A percentile compares a stretch with the other conserved stretches of the same genome.
Conservation (phyloP, 2,797 vertebrate genomes). For the Danio choprae region DNA sequence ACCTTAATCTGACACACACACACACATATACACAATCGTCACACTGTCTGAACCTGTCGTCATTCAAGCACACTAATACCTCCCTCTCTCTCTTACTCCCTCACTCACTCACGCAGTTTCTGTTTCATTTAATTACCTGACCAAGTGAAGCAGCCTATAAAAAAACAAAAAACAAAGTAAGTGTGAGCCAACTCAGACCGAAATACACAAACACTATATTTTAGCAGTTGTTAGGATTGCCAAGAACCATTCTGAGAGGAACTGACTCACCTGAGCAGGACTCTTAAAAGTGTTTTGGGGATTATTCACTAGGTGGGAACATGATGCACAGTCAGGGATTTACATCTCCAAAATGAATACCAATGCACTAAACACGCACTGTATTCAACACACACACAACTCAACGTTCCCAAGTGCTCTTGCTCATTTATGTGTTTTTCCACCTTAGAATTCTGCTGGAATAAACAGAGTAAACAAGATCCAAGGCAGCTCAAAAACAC, state of each 20-base stretch:
- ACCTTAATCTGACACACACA: slow-evolving; percentile 52
- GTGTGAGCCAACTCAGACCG: neutral
- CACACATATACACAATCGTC: slow-evolving; percentile 49
- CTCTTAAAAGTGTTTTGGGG: slow-evolving; percentile 30
- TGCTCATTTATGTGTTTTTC: neutral
- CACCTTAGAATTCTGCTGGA: neutral
- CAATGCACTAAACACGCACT: neutral
- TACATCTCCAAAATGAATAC: slow-evolving; percentile 32
- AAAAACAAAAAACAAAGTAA: slow-evolving; percentile 3
- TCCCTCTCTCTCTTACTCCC: slow-evolving; percentile 26
- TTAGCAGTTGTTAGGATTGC: neutral
- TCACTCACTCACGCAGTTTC: slow-evolving; percentile 2
- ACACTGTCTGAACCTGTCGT: slow-evolving; percentile 62
- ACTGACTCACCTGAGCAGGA: slow-evolving; percentile 1
- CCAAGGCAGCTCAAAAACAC: neutral
- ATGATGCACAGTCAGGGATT: slow-evolving; percentile 37
- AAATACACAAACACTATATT: neutral
- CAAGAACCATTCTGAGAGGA: neutral
- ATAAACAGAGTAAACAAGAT: neutral
- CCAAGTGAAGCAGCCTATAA: neutral
- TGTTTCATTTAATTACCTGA: slow-evolving; percentile 32
- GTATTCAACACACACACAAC: slow-evolving; percentile 8
- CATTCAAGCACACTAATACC: slow-evolving; percentile 51
- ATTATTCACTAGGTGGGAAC: slow-evolving; percentile 34
- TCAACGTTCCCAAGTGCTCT: neutral